Evolutionary conservation across 2,797 vertebrate genomes (phyloP), one percentile per base, ranked within the genome.

Genomic region (Schizopygopsis pylzovi): DNA sequence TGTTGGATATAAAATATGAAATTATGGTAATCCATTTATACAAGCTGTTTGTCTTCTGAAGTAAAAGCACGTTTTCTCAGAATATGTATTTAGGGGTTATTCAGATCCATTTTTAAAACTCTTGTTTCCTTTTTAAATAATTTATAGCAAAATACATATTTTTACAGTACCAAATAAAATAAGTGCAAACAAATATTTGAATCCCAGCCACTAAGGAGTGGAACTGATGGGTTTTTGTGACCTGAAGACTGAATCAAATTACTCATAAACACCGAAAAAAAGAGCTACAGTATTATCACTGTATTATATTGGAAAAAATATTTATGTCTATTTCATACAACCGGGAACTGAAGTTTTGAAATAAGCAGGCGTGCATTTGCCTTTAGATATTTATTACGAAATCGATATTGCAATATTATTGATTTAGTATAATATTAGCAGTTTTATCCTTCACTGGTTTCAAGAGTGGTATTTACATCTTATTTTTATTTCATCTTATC

Each of bases 11-110:
- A 41, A 76, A 83, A 76, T 25, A 13, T 67, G 13, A 67, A 65
- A 77, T 52, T 49, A 49, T 80, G 59, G 73, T 67, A 76, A 77
- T 83, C 45, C 22, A 76, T 65, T 28, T 77, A 83, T 52, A 39
- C 45, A 67, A 54, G 20, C 18, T 25, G 39, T 75, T 47, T 75
- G 70, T 76, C 43, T 83, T 39, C 28, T 18, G 33, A 39, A 76
- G 43, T 49, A 25, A 15, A 82, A 20, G 3, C 47, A 61, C 43
- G 10, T 82, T 28, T 43, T 82, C 67, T 43, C 15, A 56, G n/a
- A 71, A 71, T 71, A n/a, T 70, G 65, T 25, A 6, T 82, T 54
- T 71, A 16, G n/a, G 13, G 49, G 37, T 4, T 54, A 59, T 71
- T 82, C 52, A 28, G 54, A 73, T 73, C n/a, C 25, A 9, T 82